Evolutionary conservation across 2,888 invertebrate species (phyloP), one percentile per base, ranked within the genome.

Genomic region (Zeuzera pyrina): DNA sequence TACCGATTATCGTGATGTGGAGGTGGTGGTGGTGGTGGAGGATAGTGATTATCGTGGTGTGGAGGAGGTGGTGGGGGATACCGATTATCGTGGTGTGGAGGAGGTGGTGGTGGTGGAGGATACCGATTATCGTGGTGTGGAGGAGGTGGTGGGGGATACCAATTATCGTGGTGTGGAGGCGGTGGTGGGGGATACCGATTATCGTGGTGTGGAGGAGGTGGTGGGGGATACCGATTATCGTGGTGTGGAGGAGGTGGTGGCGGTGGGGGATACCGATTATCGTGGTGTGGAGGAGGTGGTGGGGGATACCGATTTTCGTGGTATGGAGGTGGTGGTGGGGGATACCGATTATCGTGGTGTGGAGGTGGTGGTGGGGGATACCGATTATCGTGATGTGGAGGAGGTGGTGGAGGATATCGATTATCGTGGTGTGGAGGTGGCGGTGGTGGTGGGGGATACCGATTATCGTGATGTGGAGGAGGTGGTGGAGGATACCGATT

Each of bases 81-180:
- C 14, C 16, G 14, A 7, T 11, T 10, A 19, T 25, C 8, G 23
- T 31, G 13, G 5, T 28, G 16, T 5, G 29, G 27, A 10, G 36
- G 33, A 11, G 43, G 36, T 2, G 34, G 46, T 2, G 45, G 35
- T 3, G 44, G 41, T 5, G 34, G 39, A 14, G 26, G 13, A 7
- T 8, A 16, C 12, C 27, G 12, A 10, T 10, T 12, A 21, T 19
- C 11, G 25, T 33, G 35, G 4, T 16, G 15, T 15, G 36, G 43
- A 15, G 36, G 30, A 3, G n/a, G n/a, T n/a, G n/a, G n/a, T n/a
- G 34, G 34, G 24, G 39, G 26, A 4, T 32, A 34, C 7, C n/a
- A 10, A 7, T 10, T 5, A 16, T 36, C 26, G 30, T 42, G 15
- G 27, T 34, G 26, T 3, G 30, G 36, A 3, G 38, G 32, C 7